phyloP scores from a whole-genome alignment of 2,888 invertebrate genomes.

The Bombylius major region DNA sequence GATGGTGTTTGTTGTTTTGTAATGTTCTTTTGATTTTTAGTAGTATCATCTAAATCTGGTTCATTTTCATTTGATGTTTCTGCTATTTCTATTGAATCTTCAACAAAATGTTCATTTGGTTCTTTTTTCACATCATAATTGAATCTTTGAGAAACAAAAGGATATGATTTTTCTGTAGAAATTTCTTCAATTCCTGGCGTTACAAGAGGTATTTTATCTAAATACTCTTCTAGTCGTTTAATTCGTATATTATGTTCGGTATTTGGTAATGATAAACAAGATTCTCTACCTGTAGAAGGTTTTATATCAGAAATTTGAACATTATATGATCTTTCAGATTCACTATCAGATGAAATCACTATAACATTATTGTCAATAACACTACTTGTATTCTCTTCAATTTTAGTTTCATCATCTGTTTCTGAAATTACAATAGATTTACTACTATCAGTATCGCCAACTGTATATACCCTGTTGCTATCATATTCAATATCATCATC shows the following conservation, averaged over 20 bases:
- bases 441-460: not conserved
- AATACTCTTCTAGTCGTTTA: slow-evolving; percentile 26
- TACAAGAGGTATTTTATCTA: slow-evolving; percentile 17
- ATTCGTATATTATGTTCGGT: slow-evolving; percentile 16
- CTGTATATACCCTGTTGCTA: not conserved
- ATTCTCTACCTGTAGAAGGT: not conserved
- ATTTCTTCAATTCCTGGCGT: not conserved
- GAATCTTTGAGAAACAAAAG: not conserved
- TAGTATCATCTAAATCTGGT: not conserved
- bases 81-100: slow-evolving; percentile 27
- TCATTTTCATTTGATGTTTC: slow-evolving; percentile 26
- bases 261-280: not conserved
- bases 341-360: slow-evolving; percentile 1
- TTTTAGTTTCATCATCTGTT: not conserved
- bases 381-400: no score
- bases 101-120: slow-evolving; percentile 11
- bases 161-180: not conserved
- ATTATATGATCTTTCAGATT: not conserved
- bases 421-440: not conserved
- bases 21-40: not conserved
- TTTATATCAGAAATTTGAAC: slow-evolving; percentile 13
- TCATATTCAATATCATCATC: no score
- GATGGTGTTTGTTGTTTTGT: not conserved
- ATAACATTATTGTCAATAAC: not conserved
- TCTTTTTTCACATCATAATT: not conserved